phyloP scores from a whole-genome alignment of 2,113 vertebrate genomes.

The Neolamprologus hecqui region DNA sequence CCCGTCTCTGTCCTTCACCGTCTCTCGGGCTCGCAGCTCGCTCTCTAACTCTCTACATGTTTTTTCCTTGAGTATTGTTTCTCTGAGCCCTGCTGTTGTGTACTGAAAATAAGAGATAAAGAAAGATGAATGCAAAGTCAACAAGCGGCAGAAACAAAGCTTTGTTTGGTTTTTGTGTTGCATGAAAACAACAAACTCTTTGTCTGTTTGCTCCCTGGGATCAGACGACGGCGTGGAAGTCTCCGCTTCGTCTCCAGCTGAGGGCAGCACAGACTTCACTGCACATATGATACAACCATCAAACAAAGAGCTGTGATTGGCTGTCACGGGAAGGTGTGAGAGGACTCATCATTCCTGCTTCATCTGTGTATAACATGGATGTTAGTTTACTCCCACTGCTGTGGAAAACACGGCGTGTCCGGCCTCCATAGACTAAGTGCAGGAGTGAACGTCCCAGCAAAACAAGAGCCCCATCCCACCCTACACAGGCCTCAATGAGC shows the following conservation, averaged over 20 bases:
- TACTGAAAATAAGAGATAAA: not conserved
- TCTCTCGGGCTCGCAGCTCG: not conserved
- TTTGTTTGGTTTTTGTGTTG: not conserved
- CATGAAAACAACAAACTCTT: not conserved
- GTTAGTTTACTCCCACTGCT: not conserved
- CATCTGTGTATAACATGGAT: not conserved
- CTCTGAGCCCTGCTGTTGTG: not conserved
- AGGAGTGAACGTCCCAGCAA: not conserved
- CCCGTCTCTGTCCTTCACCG: not conserved
- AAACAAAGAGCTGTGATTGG: not conserved
- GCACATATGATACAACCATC: not conserved
- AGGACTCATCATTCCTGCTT: not conserved
- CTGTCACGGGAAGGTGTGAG: not conserved
- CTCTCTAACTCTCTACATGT: not conserved
- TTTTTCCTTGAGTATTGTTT: not conserved
- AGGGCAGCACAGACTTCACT: not conserved
- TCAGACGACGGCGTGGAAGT: not conserved
- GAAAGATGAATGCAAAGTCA: not conserved
- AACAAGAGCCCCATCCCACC: not conserved
- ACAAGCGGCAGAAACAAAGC: not conserved
- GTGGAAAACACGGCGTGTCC: not conserved
- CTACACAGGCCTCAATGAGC: not conserved
- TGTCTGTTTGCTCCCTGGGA: not conserved
- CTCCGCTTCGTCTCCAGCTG: not conserved
- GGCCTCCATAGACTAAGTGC: not conserved